Evolutionary conservation across 2,113 vertebrate genomes (phyloP).

Genomic region (Tilapia sparmanii): DNA sequence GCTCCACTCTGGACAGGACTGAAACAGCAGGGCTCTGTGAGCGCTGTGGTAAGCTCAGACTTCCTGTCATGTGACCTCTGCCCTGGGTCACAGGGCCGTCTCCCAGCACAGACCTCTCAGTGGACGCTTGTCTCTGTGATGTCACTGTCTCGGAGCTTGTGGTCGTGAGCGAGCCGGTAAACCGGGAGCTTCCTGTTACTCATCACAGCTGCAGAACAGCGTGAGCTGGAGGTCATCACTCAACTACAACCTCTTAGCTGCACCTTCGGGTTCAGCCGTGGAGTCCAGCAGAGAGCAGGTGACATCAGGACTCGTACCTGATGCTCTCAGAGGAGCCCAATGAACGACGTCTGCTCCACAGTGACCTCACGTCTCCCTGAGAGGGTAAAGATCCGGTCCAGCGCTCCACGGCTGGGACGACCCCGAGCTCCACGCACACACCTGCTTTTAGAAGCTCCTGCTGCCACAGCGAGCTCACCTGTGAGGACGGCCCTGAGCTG

Average conservation of each 20-base stretch:
- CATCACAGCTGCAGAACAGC: background rate
- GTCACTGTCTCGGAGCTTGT: background rate
- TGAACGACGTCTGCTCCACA: background rate
- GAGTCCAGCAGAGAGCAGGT: background rate
- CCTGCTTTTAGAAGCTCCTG: background rate
- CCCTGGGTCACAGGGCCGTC: background rate
- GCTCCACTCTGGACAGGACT: background rate
- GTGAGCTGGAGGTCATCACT: background rate
- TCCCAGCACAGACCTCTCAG: fast-evolving
- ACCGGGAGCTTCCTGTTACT: background rate
- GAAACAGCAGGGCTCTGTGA: background rate
- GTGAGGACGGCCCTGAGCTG: no score
- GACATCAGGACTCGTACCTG: background rate
- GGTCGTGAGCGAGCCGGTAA: background rate
- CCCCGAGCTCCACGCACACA: background rate
- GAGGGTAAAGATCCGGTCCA: background rate
- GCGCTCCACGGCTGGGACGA: background rate
- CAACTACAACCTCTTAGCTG: background rate
- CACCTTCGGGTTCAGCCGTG: background rate
- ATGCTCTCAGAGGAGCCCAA: background rate
- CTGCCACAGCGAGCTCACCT: background rate
- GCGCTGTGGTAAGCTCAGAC: background rate
- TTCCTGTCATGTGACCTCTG: background rate
- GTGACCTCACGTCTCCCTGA: background rate
- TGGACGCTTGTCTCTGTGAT: background rate